Percentiles rank a stretch among this genome's conserved stretches.
These are phyloP conservation scores for Aphidius colemani DNA, from an alignment of 2,888 invertebrate species.

Conservation along the genomic window DNA sequence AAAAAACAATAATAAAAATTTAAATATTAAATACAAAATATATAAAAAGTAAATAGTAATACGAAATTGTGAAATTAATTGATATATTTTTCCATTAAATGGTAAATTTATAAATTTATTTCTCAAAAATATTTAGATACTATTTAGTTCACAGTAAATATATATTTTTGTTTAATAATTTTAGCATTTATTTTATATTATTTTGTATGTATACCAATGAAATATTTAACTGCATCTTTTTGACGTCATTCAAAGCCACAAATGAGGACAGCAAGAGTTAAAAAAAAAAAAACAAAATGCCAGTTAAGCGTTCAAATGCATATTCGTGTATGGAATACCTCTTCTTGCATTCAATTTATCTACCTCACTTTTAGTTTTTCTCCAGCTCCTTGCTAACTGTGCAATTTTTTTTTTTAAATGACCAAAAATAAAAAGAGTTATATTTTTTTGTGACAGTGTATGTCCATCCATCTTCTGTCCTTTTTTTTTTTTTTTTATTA, in stretches of 20 bases:
- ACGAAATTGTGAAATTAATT: no score
- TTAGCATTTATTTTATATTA: not conserved
- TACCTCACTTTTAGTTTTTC: conserved; percentile 2
- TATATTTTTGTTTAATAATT: not conserved
- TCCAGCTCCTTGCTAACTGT: not conserved
- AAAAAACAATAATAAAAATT: no score
- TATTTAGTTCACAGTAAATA: not conserved
- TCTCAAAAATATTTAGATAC: no score
- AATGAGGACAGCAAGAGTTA: conserved; percentile 7
- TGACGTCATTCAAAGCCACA: conserved; percentile 13
- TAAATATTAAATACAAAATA: no score
- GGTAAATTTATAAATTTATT: no score
- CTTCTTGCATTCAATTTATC: conserved; percentile 9
- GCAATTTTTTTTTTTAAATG: no score
- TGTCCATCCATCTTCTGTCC: no score
- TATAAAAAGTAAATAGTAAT: no score
- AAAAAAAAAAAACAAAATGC: conserved; percentile 6
- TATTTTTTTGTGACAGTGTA: no score
- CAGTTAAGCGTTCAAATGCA: conserved; percentile 32
- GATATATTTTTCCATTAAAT: no score
- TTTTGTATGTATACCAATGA: conserved; percentile 9
- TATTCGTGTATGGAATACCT: conserved; percentile 33
- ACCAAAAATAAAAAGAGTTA: no score
- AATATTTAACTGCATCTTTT: conserved; percentile 16
- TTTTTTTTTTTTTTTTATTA: no score